A percentile compares a stretch with the other conserved stretches of the same genome.
These are phyloP conservation scores for Philopotamus ludificatus DNA, from an alignment of 1,140 invertebrate genomes.

Conservation along the genomic window DNA sequence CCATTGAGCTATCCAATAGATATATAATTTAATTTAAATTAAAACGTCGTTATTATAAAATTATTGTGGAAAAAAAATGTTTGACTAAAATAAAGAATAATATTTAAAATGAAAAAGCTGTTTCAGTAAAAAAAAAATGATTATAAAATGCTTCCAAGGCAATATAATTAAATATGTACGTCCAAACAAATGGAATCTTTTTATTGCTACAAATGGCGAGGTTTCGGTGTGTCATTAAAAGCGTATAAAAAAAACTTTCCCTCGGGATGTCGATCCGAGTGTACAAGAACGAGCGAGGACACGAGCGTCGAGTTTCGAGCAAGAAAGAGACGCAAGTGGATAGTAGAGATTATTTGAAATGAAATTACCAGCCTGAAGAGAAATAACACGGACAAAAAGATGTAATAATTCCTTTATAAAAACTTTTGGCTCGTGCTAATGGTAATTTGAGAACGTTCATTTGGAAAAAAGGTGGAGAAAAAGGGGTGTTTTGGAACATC, in stretches of 20 bases:
- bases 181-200: conserved; percentile 40
- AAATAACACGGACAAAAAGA: conserved; percentile 42
- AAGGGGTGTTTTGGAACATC: conserved; percentile 26
- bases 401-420: conserved; percentile 43
- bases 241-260: conserved; percentile 38
- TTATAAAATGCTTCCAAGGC: conserved; percentile 14
- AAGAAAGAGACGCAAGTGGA: conserved; percentile 15
- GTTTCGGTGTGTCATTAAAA: conserved; percentile 40
- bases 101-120: too few species aligned
- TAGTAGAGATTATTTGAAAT: conserved; percentile 41
- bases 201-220: conserved; percentile 35
- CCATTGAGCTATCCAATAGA: too few species aligned
- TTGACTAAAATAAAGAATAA: too few species aligned
- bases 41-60: too few species aligned
- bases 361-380: conserved; percentile 40
- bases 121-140: neutral
- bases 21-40: too few species aligned
- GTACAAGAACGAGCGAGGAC: conserved; percentile 13
- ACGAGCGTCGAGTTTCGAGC: conserved; percentile 10
- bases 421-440: conserved; percentile 41
- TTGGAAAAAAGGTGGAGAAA: conserved; percentile 32
- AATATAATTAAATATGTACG: conserved; percentile 41
- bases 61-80: too few species aligned
- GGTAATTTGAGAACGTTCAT: conserved; percentile 42
- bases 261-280: conserved; percentile 14